Evolutionary conservation across 2,113 vertebrate genomes (phyloP).

Genomic region (Solea senegalensis): DNA sequence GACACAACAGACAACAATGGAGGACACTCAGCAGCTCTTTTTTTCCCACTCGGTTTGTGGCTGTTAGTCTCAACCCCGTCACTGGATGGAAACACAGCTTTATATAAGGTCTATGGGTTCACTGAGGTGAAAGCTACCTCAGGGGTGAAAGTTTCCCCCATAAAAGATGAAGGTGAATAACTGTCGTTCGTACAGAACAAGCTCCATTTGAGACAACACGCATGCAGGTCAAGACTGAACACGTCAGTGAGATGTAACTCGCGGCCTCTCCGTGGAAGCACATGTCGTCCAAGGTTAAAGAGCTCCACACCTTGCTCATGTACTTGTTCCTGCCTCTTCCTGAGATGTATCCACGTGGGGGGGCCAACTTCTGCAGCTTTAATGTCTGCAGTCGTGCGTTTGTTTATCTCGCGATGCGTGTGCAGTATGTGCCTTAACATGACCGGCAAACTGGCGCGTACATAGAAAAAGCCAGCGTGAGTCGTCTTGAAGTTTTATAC

Average conservation of each 20-base stretch:
- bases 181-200: constrained; percentile 52
- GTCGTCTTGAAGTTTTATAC: constrained; percentile 43
- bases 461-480: constrained; percentile 21
- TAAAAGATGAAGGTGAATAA: constrained; percentile 48
- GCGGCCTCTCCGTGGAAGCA: constrained; percentile 21
- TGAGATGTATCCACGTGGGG: constrained; percentile 53
- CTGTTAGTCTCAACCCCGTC: too few species aligned
- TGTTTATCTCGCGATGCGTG: constrained; percentile 22
- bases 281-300: constrained; percentile 38
- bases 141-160: constrained; percentile 15
- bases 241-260: constrained; percentile 25
- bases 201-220: constrained; percentile 22
- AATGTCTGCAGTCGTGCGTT: constrained; percentile 43
- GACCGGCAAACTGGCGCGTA: constrained; percentile 15
- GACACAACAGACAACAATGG: too few species aligned
- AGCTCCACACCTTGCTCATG: constrained; percentile 33
- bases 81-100: too few species aligned
- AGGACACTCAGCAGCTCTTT: too few species aligned
- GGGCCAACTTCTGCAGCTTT: constrained; percentile 64
- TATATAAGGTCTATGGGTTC: background rate
- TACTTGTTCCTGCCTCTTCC: constrained; percentile 33
- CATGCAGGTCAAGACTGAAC: constrained; percentile 7
- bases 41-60: too few species aligned
- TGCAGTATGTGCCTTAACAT: constrained; percentile 9
- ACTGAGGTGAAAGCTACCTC: background rate